Conservation (phyloP, 1,140 invertebrate species). For the Drosophila subpulchrella region DNA sequence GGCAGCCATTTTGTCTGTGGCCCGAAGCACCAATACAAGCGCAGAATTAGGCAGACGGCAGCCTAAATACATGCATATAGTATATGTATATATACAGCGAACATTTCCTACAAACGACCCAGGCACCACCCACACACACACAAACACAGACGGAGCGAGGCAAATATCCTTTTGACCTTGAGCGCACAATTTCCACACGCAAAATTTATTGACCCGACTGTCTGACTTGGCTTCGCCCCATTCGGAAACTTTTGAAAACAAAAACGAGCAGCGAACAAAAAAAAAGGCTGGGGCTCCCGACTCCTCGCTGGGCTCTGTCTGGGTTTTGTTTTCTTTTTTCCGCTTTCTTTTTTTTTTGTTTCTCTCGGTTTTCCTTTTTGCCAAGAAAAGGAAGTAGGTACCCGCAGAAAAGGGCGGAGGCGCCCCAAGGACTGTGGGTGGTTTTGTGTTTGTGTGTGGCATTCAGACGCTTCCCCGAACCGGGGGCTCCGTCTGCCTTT, state of each 20-base stretch:
- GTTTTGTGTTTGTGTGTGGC: conserved; percentile 11
- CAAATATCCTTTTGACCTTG: conserved; percentile 84
- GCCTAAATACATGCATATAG: conserved; percentile 5
- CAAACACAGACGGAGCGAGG: conserved; percentile 34
- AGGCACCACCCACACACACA: conserved; percentile 11
- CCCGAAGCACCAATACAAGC: conserved; percentile 36
- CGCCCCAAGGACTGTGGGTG: conserved; percentile 5
- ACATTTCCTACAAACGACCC: conserved; percentile 68
- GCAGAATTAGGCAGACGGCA: conserved; percentile 35
- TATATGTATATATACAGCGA: conserved; percentile 21
- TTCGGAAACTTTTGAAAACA: conserved; percentile 60
- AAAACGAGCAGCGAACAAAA: conserved; percentile 49
- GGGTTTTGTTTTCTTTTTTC: conserved; percentile 24
- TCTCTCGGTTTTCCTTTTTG: conserved; percentile 27
- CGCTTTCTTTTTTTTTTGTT: conserved; percentile 24
- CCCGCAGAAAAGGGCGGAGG: conserved; percentile 35
- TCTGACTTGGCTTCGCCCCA: conserved; percentile 62
- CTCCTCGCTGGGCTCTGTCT: conserved; percentile 56
- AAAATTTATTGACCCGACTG: conserved; percentile 83
- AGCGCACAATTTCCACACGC: conserved; percentile 79
- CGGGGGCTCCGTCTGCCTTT: conserved; percentile 27
- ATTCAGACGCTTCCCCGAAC: conserved; percentile 46
- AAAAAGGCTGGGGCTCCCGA: conserved; percentile 20
- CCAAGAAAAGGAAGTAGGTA: conserved; percentile 75
- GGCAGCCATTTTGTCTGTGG: conserved; percentile 64